Evolutionary conservation across 2,113 vertebrate genomes (phyloP).

Genomic region (Craseonycteris thonglongyai): DNA sequence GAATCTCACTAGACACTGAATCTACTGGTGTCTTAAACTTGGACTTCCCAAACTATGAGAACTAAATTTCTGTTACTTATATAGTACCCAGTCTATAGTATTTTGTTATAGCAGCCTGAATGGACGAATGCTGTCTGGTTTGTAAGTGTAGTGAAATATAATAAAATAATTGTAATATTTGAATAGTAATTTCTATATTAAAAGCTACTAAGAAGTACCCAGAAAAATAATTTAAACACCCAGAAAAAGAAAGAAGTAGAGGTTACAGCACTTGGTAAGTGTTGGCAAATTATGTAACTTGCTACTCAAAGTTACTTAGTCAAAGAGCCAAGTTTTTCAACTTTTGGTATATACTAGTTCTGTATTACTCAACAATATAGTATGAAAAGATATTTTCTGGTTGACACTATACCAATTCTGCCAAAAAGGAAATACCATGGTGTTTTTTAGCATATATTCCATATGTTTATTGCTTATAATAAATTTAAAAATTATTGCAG

Average conservation of each 20-base stretch:
- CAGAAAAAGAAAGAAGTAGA: not conserved
- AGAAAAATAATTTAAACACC: not conserved
- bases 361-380: not conserved
- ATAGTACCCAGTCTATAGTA: not conserved
- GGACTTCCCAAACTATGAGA: not conserved
- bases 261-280: not conserved
- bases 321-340: slow-evolving; percentile 13
- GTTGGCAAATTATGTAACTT: not conserved
- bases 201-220: not conserved
- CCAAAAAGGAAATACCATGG: not conserved
- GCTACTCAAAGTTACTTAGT: slow-evolving; percentile 9
- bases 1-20: not conserved
- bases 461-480: slow-evolving; percentile 1
- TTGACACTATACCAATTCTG: not conserved
- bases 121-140: not conserved
- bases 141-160: slow-evolving; percentile 1
- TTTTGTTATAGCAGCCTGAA: not conserved
- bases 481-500: not conserved
- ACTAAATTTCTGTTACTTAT: not conserved
- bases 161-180: not conserved
- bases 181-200: slow-evolving; percentile 16
- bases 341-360: not conserved
- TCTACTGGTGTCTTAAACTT: not conserved
- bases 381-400: slow-evolving; percentile 18
- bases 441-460: not conserved